Evolutionary conservation across 2,113 vertebrate genomes (phyloP).

Genomic region (Mastomys natalensis): DNA sequence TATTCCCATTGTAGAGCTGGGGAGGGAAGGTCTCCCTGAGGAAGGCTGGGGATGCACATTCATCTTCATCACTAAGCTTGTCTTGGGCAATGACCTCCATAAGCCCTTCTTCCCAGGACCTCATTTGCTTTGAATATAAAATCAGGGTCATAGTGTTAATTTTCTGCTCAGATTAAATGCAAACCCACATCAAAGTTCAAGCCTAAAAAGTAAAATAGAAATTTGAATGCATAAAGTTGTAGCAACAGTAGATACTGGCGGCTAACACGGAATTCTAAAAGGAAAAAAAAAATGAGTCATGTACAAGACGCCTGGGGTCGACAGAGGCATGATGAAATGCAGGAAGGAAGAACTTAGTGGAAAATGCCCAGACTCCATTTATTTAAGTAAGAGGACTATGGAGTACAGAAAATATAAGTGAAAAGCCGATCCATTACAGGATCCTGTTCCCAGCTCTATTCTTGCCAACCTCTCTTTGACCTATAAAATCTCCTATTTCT

Average conservation of each 20-base stretch:
- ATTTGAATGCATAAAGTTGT: background rate
- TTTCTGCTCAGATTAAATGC: conserved; percentile 62
- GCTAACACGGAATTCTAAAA: background rate
- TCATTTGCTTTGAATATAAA: conserved; percentile 74
- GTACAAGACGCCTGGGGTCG: background rate
- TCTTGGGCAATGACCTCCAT: conserved; percentile 20
- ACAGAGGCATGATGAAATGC: background rate
- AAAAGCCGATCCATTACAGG: background rate
- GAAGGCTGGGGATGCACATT: background rate
- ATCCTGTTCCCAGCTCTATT: conserved; percentile 23
- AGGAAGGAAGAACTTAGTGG: background rate
- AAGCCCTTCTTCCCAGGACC: conserved; percentile 50
- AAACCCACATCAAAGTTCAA: conserved; percentile 54
- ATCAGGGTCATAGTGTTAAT: conserved; percentile 68
- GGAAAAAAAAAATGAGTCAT: background rate
- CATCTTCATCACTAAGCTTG: conserved; percentile 25
- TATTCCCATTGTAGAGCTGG: conserved; percentile 45
- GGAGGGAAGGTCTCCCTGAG: background rate
- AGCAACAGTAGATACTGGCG: background rate
- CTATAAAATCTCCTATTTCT: background rate
- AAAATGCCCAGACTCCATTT: background rate
- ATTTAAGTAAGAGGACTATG: conserved; percentile 5
- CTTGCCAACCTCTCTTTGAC: conserved; percentile 28
- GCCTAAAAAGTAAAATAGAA: conserved; percentile 57
- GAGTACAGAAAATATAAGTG: conserved; percentile 2